Base-by-base conservation (phyloP, 2,797 vertebrate genomes). In the Discoglossus pictus region DNA sequence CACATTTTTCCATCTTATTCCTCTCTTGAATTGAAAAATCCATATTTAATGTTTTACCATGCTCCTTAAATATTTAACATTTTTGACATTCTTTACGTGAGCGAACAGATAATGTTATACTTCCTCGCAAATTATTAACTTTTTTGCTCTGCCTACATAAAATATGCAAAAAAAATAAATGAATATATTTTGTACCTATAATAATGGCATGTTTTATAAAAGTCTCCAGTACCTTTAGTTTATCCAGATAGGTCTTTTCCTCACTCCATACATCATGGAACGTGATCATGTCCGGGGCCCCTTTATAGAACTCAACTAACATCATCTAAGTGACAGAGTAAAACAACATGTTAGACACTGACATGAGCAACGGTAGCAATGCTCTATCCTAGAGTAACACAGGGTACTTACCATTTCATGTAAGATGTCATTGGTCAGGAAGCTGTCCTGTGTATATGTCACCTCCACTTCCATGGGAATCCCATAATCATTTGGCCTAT, bases 401-500 rank as follows among this genome's bases (percentile, higher is more conserved):
- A 13, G 31, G 12, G 7, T 15, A 6, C 31, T 86, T 88, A 99
- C 96, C 97, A 98, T 99, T 83, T 99, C 96, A 27, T 98, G 97
- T 1, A 99, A 89, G 27, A 98, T 86, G 0, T 99, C 97, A 0
- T 92, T 97, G 74, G 95, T 98, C 75, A 99, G 89, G 73, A 98
- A 98, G 44, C 92, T 92, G n/a, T 99, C 97, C 79, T 98, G 96
- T 24, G 96, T 85, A 1, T 94, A 95, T n/a, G 93, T 93, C 80
- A 97, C 93, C 80, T 99, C 97, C 46, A 99, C 96, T 0, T 96
- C 96, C 73, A 99, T 96, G 13, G 97, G 97, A 73, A 98, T 95
- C 1, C 97, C 94, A 0, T 99, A 94, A 83, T 99, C 97, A 1
- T 94, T 94, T 3, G 95, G 92, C 18, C 95, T 79, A 93, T 99